Evolutionary conservation across 1,140 invertebrate species (phyloP), one percentile per base, ranked within the genome.

Genomic region (Nephila pilipes): DNA sequence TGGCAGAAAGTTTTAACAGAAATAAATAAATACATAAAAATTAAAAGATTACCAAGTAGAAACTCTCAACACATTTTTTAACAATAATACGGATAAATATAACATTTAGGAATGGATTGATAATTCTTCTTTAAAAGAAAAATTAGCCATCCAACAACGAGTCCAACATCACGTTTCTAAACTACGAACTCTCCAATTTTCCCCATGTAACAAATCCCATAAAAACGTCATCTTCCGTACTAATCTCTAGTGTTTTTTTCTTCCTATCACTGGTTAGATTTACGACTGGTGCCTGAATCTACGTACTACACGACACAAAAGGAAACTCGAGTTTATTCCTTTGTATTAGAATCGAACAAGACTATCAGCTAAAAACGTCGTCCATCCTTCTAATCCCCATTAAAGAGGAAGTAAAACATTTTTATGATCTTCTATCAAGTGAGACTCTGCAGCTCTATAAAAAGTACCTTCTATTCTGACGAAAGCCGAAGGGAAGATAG

Each of bases 321-420:
- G 29, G 32, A 18, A 32, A 75, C 58, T 46, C 58, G 20, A 20
- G 58, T 46, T 60, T 60, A 22, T 60, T 60, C 16, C 58, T 22
- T 22, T 60, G 58, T 60, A 22, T 60, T 20, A 60, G 29, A 36
- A 20, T 22, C 25, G 29, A 36, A 69, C 25, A 36, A 75, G 69
- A 75, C 69, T 75, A 75, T 75, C 69, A 75, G 69, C 69, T 75
- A 75, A 83, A 83, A 54, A 83, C 80, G 80, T 54, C 80, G 54
- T 54, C 38, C 38, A 22, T 83, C 12, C 38, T 65, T 22, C 22
- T 83, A 83, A 83, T 87, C 58, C 85, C 32, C 85, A 87, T 87
- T n/a, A 63, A 87, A 87, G 85, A 83, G 58, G 58, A 87, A 38
- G 85, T 63, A 63, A 87, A 87, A 36, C 85, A 87, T 63, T 87